Conservation (phyloP, 2,888 invertebrate genomes). For the Dioctria linearis region DNA sequence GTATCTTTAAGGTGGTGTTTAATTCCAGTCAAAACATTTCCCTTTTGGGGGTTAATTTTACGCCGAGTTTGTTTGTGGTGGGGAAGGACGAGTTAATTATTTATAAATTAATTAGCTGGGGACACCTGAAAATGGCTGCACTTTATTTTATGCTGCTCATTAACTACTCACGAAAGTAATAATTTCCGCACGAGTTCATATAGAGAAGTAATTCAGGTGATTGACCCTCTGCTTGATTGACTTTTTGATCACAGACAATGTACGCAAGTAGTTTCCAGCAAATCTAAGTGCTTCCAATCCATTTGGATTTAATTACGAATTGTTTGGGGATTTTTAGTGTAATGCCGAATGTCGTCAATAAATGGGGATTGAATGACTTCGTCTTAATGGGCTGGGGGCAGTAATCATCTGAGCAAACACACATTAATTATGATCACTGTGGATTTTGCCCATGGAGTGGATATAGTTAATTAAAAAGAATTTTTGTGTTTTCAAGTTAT, state of each 20-base stretch:
- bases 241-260: constrained; percentile 10
- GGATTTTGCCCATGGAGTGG: too few species aligned
- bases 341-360: neutral
- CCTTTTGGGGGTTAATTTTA: constrained; percentile 1
- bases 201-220: constrained; percentile 5
- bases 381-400: too few species aligned
- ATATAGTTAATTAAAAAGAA: too few species aligned
- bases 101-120: constrained; percentile 20
- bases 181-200: neutral
- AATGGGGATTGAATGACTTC: neutral
- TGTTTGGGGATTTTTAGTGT: neutral
- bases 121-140: constrained; percentile 24
- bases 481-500: too few species aligned
- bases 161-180: constrained; percentile 30
- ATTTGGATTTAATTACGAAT: constrained; percentile 23
- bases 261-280: constrained; percentile 1
- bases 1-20: neutral
- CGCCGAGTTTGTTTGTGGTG: neutral
- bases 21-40: too few species aligned
- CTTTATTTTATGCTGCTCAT: constrained; percentile 2
- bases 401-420: too few species aligned
- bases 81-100: constrained; percentile 13
- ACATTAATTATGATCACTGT: too few species aligned
- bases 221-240: constrained; percentile 1
- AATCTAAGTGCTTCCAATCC: constrained; percentile 18